Conservation (phyloP, 2,113 vertebrate genomes). For the Peromyscus californicus region DNA sequence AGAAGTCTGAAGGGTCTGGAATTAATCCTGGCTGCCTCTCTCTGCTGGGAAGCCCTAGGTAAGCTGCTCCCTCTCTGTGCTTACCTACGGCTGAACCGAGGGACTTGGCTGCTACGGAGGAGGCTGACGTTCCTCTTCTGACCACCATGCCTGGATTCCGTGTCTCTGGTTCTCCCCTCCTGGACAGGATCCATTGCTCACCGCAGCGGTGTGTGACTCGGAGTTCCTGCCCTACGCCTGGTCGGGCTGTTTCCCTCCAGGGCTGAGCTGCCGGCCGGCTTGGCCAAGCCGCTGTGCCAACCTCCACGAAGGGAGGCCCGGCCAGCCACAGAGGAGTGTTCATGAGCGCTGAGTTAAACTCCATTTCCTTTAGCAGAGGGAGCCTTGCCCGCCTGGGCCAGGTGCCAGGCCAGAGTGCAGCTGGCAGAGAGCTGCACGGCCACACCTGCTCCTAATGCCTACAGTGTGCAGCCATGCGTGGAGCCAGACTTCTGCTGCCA, state of each 20-base stretch:
- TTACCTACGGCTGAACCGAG: not conserved
- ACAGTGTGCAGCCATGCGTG: not conserved
- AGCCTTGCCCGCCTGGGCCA: not conserved
- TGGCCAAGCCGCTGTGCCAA: not conserved
- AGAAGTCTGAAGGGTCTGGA: not conserved
- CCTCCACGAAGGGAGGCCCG: not conserved
- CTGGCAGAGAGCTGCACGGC: not conserved
- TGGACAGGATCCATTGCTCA: not conserved
- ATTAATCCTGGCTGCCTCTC: not conserved
- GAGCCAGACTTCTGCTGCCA: rapidly evolving
- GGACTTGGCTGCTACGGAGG: not conserved
- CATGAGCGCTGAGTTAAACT: slow-evolving; percentile 33
- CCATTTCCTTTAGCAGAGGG: slow-evolving; percentile 58
- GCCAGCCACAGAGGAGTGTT: not conserved
- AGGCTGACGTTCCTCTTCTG: not conserved
- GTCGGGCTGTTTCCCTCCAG: not conserved
- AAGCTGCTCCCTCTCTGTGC: not conserved
- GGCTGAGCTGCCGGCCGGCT: rapidly evolving
- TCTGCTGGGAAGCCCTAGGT: not conserved
- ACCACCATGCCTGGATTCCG: not conserved
- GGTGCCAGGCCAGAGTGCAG: slow-evolving; percentile 11
- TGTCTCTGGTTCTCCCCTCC: not conserved
- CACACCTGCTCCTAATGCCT: not conserved
- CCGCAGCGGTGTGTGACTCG: not conserved
- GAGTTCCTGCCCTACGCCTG: not conserved